A percentile compares a stretch with the other conserved stretches of the same genome.
These are phyloP conservation scores for Nomada ferruginata DNA, from an alignment of 2,888 invertebrate species.

Conservation along the genomic window DNA sequence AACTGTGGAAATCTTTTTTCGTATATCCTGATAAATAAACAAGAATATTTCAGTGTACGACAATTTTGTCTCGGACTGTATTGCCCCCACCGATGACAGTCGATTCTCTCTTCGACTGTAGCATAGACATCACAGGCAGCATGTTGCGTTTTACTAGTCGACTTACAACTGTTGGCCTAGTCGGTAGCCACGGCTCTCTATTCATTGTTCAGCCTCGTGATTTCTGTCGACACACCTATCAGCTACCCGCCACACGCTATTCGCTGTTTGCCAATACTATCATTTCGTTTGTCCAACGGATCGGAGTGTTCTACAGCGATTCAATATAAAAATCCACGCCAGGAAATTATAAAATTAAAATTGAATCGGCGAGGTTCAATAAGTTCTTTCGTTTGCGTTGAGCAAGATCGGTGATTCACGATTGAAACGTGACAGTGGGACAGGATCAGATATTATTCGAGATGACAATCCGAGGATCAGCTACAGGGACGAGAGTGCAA, in stretches of 20 bases:
- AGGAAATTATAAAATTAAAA: no score
- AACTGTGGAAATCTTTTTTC: no score
- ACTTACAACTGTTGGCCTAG: conserved; percentile 26
- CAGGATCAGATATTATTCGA: neutral
- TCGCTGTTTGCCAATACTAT: no score
- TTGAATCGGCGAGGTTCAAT: no score
- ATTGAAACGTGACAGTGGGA: neutral
- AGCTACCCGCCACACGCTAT: neutral
- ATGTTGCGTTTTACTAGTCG: conserved; percentile 48
- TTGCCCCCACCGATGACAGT: neutral
- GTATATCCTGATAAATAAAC: no score
- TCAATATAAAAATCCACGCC: neutral
- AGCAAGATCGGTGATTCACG: neutral
- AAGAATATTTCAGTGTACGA: no score
- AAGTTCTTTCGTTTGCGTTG: no score
- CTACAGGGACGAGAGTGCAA: neutral
- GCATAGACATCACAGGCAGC: neutral
- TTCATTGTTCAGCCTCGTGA: neutral
- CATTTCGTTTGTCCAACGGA: neutral
- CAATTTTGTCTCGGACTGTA: no score
- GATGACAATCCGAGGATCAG: neutral
- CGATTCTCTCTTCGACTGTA: neutral
- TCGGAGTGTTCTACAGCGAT: neutral
- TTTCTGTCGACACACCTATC: neutral
- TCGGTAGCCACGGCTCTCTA: conserved; percentile 10